These are phyloP conservation scores for Cinara cedri DNA, from an alignment of 2,888 invertebrate genomes.

Conservation along the genomic window DNA sequence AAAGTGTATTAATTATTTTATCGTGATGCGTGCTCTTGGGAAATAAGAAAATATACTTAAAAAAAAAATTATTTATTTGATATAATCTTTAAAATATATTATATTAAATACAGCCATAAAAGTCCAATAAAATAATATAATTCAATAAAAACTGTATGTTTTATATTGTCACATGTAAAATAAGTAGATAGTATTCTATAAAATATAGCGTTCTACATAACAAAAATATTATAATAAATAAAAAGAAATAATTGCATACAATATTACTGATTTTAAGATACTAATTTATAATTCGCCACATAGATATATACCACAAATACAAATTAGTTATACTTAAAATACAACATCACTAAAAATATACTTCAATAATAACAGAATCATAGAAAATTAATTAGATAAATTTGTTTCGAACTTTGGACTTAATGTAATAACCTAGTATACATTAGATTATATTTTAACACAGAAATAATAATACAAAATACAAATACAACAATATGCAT, in stretches of 20 bases:
- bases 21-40: too few relatives aligned
- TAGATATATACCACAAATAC: not conserved
- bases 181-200: not conserved
- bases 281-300: not conserved
- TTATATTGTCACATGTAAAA: not conserved
- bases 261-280: not conserved
- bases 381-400: not conserved
- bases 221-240: not conserved
- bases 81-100: not conserved
- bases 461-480: too few relatives aligned
- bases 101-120: not conserved
- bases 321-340: not conserved
- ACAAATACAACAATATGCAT: too few relatives aligned
- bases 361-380: slow-evolving; percentile 5
- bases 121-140: not conserved
- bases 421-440: too few relatives aligned
- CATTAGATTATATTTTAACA: too few relatives aligned
- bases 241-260: too few relatives aligned
- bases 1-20: too few relatives aligned
- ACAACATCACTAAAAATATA: not conserved
- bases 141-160: not conserved
- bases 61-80: too few relatives aligned
- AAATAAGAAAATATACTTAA: too few relatives aligned
- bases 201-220: not conserved
- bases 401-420: not conserved